Percentiles rank a stretch among this genome's conserved stretches.
phyloP scores from a whole-genome alignment of 2,113 vertebrate species.

The Micronycteris hirsuta region DNA sequence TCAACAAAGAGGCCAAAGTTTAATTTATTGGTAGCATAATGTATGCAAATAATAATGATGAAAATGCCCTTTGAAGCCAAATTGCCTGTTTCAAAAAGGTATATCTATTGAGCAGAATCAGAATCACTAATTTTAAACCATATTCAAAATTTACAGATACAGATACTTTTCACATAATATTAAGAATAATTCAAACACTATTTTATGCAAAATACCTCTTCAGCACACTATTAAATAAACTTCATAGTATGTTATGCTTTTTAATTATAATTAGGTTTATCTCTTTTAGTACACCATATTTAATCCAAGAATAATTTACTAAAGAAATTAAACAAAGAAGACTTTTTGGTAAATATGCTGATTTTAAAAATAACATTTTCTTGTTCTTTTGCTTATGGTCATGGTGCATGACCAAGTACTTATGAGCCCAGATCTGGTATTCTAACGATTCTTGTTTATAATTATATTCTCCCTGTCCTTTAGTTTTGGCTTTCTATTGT shows the following conservation, averaged over 20 bases:
- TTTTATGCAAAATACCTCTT: neutral
- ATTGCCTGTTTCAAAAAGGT: neutral
- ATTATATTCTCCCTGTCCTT: neutral
- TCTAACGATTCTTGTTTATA: neutral
- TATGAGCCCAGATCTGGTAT: neutral
- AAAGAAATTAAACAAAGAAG: neutral
- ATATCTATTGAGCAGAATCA: neutral
- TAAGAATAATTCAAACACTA: neutral
- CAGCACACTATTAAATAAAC: neutral
- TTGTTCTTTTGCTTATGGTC: neutral
- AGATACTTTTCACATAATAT: neutral
- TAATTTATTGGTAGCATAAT: neutral
- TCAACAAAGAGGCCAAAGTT: neutral
- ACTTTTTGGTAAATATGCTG: neutral
- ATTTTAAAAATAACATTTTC: neutral
- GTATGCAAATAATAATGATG: neutral
- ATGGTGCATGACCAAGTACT: neutral
- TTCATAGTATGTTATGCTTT: neutral
- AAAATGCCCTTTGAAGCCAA: conserved; percentile 5
- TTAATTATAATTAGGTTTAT: neutral
- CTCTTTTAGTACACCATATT: neutral
- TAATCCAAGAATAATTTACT: conserved; percentile 23
- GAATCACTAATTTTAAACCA: neutral
- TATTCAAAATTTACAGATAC: neutral
- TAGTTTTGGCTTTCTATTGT: neutral